Percentiles rank a stretch among this genome's conserved stretches.
phyloP scores from a whole-genome alignment of 64 coral and sea anemone genomes.

The Porites lutea region DNA sequence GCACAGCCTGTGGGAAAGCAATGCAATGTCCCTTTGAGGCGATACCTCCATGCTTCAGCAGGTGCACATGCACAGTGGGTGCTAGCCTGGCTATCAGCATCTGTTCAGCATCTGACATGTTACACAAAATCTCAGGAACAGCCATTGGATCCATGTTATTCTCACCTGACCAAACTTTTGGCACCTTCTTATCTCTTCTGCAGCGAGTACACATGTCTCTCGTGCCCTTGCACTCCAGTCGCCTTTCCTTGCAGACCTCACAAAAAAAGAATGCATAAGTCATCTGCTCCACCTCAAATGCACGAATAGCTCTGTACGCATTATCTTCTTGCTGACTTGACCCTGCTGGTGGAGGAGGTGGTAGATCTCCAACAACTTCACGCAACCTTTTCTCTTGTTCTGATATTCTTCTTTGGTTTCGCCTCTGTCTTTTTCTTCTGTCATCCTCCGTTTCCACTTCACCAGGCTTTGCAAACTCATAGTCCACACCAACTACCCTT shows the following conservation, averaged over 20 bases:
- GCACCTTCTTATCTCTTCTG: constrained; percentile 34
- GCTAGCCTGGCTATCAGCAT: too few relatives aligned
- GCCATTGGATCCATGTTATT: constrained; percentile 57
- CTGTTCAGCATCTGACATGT: background rate
- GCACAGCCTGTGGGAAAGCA: too few relatives aligned
- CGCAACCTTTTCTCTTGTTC: constrained; percentile 17
- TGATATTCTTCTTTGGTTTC: background rate
- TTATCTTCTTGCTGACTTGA: constrained; percentile 32
- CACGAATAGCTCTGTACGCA: constrained; percentile 10
- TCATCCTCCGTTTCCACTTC: background rate
- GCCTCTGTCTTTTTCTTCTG: background rate
- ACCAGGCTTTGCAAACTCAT: too few relatives aligned
- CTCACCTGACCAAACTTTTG: constrained; percentile 11
- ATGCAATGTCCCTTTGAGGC: too few relatives aligned
- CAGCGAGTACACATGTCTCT: too few relatives aligned
- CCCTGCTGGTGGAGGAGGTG: constrained; percentile 24
- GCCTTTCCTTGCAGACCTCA: too few relatives aligned
- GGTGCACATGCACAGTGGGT: too few relatives aligned
- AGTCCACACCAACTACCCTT: too few relatives aligned
- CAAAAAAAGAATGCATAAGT: too few relatives aligned
- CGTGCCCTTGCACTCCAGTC: too few relatives aligned
- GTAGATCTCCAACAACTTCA: constrained; percentile 34
- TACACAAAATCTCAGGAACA: background rate
- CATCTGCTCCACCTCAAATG: constrained; percentile 37
- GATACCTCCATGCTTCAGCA: too few relatives aligned